These are phyloP conservation scores for Calidris pygmaea DNA, from an alignment of 2,113 vertebrate species.

Conservation along the genomic window DNA sequence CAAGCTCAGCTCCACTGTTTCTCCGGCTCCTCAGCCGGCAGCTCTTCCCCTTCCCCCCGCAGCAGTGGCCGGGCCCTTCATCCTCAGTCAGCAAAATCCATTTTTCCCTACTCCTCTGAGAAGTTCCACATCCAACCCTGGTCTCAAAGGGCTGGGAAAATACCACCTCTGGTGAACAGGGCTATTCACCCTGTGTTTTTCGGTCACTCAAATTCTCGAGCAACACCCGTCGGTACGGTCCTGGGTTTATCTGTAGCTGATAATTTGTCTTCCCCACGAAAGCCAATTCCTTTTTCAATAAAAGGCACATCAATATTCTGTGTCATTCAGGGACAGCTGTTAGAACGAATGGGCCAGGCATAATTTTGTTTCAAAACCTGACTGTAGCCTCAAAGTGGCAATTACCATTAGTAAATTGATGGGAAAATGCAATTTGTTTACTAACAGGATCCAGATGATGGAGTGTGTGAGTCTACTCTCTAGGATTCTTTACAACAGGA, in stretches of 20 bases:
- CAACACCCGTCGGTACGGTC: background rate
- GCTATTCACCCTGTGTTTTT: background rate
- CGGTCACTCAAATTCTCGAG: background rate
- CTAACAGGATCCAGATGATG: conserved; percentile 50
- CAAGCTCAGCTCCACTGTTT: background rate
- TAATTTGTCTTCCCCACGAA: background rate
- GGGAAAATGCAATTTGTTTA: conserved; percentile 43
- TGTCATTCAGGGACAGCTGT: conserved; percentile 46
- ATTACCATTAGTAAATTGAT: conserved; percentile 60
- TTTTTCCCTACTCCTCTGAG: background rate
- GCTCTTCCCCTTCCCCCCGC: background rate
- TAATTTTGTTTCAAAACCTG: conserved; percentile 43
- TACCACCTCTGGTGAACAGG: background rate
- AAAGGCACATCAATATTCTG: background rate
- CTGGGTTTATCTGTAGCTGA: background rate
- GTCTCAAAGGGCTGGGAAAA: background rate
- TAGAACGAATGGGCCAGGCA: background rate
- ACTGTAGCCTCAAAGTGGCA: conserved; percentile 25
- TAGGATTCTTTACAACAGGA: background rate
- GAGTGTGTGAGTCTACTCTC: background rate
- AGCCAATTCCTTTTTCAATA: background rate
- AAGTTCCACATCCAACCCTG: background rate
- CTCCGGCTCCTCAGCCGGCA: background rate
- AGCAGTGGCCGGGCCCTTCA: background rate
- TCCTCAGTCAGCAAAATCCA: background rate